Conservation (phyloP, 1,140 invertebrate species). For the Bombus fervidus region DNA sequence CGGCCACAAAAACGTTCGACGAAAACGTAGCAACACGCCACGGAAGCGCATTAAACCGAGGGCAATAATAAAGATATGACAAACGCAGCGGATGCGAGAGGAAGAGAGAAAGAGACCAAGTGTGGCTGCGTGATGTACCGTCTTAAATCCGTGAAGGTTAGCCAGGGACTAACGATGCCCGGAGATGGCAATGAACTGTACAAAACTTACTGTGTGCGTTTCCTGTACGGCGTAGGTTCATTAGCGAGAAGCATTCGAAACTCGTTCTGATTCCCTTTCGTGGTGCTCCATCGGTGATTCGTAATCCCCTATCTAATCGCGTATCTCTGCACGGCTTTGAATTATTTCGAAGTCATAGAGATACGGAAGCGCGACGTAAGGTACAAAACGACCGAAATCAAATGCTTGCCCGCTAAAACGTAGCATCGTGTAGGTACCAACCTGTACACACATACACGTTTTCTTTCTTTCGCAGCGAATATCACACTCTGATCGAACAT, state of each 20-base stretch:
- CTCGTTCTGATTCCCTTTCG: slow-evolving; percentile 35
- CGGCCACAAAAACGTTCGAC: background rate
- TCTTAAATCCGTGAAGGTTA: slow-evolving; percentile 59
- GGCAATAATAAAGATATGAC: slow-evolving; percentile 51
- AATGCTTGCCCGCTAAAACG: background rate
- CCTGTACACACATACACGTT: background rate
- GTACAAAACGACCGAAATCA: slow-evolving; percentile 40
- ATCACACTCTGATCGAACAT: background rate
- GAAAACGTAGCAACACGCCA: background rate
- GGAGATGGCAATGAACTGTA: slow-evolving; percentile 51
- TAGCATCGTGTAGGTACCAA: background rate
- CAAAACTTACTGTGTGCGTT: slow-evolving; percentile 35
- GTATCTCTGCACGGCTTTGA: slow-evolving; percentile 39
- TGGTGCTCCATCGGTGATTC: slow-evolving; percentile 28
- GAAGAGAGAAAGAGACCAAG: background rate
- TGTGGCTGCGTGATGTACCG: slow-evolving; percentile 38
- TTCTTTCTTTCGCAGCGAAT: background rate
- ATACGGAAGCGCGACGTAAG: background rate
- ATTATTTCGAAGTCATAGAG: slow-evolving; percentile 40
- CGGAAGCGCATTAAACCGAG: slow-evolving; percentile 44
- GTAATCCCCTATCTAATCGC: slow-evolving; percentile 46
- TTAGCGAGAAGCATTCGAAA: slow-evolving; percentile 51
- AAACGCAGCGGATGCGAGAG: slow-evolving; percentile 34
- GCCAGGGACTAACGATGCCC: slow-evolving; percentile 55
- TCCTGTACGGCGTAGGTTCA: slow-evolving; percentile 55